Base-by-base conservation (phyloP, 2,888 invertebrate genomes). In the Tipula lateralis region DNA sequence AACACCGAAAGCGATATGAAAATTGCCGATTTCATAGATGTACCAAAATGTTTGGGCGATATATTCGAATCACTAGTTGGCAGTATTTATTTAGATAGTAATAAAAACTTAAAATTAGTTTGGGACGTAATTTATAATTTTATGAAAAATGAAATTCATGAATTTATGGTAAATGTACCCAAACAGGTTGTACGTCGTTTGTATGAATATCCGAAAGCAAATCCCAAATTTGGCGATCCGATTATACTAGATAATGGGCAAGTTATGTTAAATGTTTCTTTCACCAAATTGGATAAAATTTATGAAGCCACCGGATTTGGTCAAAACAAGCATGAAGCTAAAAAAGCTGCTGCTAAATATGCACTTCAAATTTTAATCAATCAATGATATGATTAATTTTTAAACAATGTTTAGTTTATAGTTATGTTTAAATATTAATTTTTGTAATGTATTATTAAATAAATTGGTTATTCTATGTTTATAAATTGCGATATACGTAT, bases 51-150 rank as follows among this genome's bases (percentile, higher is more conserved):
- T 0, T 92, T 99, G 34, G 98, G 99, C 12, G 99, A 99, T 90
- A 91, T 99, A 50, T 96, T 98, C 89, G 99, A 99, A 90, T 95
- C 99, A 0, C 88, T 98, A 0, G 94, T 95, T 29, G 99, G 97
- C 0, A 99, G 98, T 0, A 93, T 98, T n/a, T 98, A 93, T 89
- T 90, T 99, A 82, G 99, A 99, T 90, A 93, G 93, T 87, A 93
- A 93, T 30, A 95, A 95, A 87, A 91, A 94, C 88, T 88, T 97
- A n/a, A 87, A 91, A 7, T 89, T 88, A 0, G 94, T 95, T n/a
- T 99, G 96, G 98, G 90, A 91, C 34, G 94, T 98, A 0, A 92
- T 96, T 86, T 96, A 96, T 89, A 91, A 92, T 84, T 91, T 99
- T 80, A 96, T 99, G 95, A 92, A 94, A 88, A 92, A 93, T n/a